phyloP scores from a whole-genome alignment of 2,888 invertebrate species.

The Ornithoptera priamus region DNA sequence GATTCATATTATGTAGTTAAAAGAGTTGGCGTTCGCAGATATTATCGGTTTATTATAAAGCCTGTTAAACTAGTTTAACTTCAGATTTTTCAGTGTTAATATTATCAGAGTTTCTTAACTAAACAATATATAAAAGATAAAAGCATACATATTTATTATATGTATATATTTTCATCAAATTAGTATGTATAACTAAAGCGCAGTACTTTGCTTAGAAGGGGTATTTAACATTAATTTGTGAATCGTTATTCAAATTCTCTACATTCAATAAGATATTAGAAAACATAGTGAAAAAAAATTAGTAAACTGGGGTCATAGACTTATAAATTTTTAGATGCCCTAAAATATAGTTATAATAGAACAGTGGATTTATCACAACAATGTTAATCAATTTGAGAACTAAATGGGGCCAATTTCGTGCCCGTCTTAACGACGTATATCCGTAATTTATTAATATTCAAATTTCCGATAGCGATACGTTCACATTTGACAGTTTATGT shows the following conservation, averaged over 20 bases:
- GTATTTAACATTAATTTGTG: constrained; percentile 24
- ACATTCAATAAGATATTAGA: constrained; percentile 24
- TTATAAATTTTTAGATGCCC: constrained; percentile 22
- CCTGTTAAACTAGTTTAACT: constrained; percentile 14
- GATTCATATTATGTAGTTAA: constrained; percentile 27
- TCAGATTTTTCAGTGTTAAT: constrained; percentile 24
- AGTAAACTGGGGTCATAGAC: constrained; percentile 21
- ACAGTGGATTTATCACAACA: constrained; percentile 18
- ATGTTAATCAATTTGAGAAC: constrained; percentile 23
- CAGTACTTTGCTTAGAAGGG: constrained; percentile 23
- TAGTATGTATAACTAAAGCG: constrained; percentile 10
- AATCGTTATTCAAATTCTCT: constrained; percentile 26
- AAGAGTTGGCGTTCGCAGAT: constrained; percentile 27
- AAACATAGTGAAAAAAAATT: constrained; percentile 15
- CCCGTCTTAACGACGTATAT: constrained; percentile 21
- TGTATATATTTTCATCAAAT: constrained; percentile 4
- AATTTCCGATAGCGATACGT: constrained; percentile 14
- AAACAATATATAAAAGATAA: constrained; percentile 16
- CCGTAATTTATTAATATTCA: constrained; percentile 20
- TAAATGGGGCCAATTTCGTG: constrained; percentile 31
- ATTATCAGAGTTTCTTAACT: constrained; percentile 23
- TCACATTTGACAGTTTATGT: neutral
- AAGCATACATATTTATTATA: constrained; percentile 9
- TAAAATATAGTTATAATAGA: constrained; percentile 27
- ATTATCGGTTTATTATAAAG: constrained; percentile 16